Evolutionary conservation across 2,113 vertebrate species (phyloP).

Genomic region (Cepphus grylle): DNA sequence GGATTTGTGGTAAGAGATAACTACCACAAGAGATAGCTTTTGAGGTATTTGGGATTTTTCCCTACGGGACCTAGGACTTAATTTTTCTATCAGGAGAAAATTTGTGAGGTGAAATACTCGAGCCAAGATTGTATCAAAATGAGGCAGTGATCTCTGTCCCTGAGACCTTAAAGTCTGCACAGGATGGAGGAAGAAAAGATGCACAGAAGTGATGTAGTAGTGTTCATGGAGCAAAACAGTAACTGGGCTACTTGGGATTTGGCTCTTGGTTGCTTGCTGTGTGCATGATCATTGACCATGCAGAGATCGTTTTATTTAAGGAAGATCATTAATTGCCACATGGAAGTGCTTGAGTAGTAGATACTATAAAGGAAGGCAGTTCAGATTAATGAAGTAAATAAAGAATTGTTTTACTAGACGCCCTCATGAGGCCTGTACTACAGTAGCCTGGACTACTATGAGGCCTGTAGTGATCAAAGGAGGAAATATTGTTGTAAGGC

Average conservation of each 20-base stretch:
- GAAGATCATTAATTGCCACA: background rate
- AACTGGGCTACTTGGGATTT: background rate
- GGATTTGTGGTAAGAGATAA: background rate
- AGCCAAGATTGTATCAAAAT: background rate
- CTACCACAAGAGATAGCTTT: background rate
- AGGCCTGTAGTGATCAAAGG: background rate
- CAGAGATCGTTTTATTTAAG: background rate
- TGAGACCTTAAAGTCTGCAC: background rate
- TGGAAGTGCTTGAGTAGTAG: background rate
- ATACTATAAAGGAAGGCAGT: background rate
- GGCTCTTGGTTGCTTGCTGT: background rate
- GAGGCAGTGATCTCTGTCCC: background rate
- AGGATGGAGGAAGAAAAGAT: background rate
- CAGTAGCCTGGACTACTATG: no score
- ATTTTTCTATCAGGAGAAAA: background rate
- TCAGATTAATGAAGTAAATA: background rate
- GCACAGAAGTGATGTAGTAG: background rate
- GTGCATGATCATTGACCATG: background rate
- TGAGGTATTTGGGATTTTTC: background rate
- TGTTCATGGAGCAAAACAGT: background rate
- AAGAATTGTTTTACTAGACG: background rate
- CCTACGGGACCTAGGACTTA: background rate
- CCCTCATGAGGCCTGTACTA: no score
- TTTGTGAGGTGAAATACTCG: background rate
- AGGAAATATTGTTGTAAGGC: background rate